Conservation (phyloP, 2,113 vertebrate species). For the Laterallus jamaicensis region DNA sequence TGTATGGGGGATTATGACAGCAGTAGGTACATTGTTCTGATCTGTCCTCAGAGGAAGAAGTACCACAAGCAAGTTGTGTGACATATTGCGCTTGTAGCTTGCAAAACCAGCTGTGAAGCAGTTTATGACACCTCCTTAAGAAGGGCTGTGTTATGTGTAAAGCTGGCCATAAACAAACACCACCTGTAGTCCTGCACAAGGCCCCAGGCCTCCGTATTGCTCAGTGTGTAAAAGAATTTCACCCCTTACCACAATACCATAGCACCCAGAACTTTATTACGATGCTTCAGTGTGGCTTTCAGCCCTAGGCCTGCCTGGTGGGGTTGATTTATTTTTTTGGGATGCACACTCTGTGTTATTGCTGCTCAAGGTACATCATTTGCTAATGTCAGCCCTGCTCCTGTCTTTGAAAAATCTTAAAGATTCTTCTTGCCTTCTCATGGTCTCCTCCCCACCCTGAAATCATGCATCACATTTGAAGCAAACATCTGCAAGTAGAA, state of each 20-base stretch:
- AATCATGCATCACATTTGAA: neutral
- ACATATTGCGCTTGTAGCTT: fast-evolving
- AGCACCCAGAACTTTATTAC: neutral
- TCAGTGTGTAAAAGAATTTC: neutral
- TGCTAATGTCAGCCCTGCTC: neutral
- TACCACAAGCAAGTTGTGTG: neutral
- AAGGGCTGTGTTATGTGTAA: neutral
- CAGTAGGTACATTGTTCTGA: fast-evolving
- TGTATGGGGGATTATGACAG: neutral
- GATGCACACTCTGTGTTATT: neutral
- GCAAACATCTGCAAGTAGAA: neutral
- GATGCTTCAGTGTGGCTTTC: neutral
- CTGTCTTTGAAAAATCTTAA: neutral
- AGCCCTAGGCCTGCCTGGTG: neutral
- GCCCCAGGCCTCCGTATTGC: fast-evolving
- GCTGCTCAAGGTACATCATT: neutral
- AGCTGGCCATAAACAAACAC: neutral
- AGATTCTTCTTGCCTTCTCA: neutral
- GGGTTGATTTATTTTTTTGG: neutral
- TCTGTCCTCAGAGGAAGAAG: neutral
- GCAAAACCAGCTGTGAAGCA: neutral
- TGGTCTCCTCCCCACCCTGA: neutral
- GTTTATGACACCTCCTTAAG: neutral
- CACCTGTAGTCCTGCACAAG: neutral
- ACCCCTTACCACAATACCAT: neutral